Base-by-base conservation (phyloP, 2,797 vertebrate species). In the Microctenopoma lineatum region DNA sequence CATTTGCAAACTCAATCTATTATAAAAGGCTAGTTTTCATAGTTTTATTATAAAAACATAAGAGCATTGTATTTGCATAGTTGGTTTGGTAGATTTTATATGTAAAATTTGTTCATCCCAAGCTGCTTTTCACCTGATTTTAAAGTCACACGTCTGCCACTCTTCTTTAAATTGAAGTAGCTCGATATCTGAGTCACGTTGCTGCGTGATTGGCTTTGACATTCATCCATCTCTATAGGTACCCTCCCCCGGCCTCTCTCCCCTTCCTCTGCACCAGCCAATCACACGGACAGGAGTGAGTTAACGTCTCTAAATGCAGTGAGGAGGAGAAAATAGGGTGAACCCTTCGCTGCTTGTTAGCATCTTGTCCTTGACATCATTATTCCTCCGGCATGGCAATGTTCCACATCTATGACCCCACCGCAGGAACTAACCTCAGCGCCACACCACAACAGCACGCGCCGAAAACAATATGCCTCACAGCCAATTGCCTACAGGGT, bases 321-420 rank as follows among this genome's bases (percentile, higher is more conserved):
- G 2, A 51, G 58, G 66, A 58, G 59, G 48, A 67, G 70, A 75
- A 80, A 84, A 79, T 50, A 60, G 63, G 77, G 70, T 21, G 61
- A 75, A 71, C 83, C 80, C 65, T 78, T 83, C 71, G 46, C 75
- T 59, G 44, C 73, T 80, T 81, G 80, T 84, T 81, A 76, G 75
- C 66, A 63, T 89, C 85, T 84, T 44, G 73, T 81, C 83, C 79
- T 81, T 89, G 80, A 88, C 87, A 88, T 84, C 65, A 73, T 86
- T 84, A 64, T 79, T 88, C 83, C 78, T 74, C 68, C 11, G 47
- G 70, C 77, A 36, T 75, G 81, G 71, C 79, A 42, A 48, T 63
- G 65, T 42, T 74, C 59, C 55, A 54, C n/a, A 74, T 64, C 48
- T 65, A 44, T 75, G 79, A 89, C 84, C 85, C 84, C 73, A 75